Evolutionary conservation across 2,113 vertebrate genomes (phyloP).

Genomic region (Rhinoderma darwinii): DNA sequence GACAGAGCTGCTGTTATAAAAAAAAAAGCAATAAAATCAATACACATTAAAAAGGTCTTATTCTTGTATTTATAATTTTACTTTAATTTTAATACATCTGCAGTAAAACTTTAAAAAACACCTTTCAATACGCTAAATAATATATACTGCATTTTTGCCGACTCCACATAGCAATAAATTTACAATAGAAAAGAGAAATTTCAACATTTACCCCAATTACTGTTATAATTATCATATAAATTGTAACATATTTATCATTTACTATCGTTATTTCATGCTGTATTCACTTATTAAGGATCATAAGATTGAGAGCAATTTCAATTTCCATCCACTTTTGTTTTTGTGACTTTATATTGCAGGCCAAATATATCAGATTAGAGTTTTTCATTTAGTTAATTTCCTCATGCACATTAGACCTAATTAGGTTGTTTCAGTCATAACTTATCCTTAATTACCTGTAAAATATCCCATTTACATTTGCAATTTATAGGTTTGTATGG

Average conservation of each 20-base stretch:
- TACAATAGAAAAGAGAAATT: conserved; percentile 41
- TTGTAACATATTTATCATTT: conserved; percentile 54
- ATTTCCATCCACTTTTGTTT: conserved; percentile 54
- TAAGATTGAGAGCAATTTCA: conserved; percentile 49
- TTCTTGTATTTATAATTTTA: not conserved
- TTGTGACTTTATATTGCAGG: conserved; percentile 55
- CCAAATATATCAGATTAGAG: conserved; percentile 60
- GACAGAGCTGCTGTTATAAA: too few species aligned
- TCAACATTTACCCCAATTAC: conserved; percentile 42
- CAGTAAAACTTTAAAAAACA: not conserved
- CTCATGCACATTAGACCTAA: conserved; percentile 59
- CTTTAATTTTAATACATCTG: not conserved
- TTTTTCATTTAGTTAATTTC: conserved; percentile 59
- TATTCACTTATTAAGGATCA: conserved; percentile 46
- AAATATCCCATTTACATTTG: conserved; percentile 60
- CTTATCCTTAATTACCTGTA: conserved; percentile 59
- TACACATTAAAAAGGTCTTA: not conserved
- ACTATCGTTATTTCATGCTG: conserved; percentile 53
- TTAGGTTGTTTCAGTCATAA: conserved; percentile 60
- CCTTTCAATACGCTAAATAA: conserved; percentile 9
- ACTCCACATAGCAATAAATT: conserved; percentile 36
- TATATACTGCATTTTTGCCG: conserved; percentile 2
- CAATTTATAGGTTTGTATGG: conserved; percentile 56
- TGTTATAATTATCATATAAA: conserved; percentile 57
- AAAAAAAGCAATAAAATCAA: not conserved